These are phyloP conservation scores for Pollenia amentaria DNA, from an alignment of 2,888 invertebrate genomes.

Conservation along the genomic window DNA sequence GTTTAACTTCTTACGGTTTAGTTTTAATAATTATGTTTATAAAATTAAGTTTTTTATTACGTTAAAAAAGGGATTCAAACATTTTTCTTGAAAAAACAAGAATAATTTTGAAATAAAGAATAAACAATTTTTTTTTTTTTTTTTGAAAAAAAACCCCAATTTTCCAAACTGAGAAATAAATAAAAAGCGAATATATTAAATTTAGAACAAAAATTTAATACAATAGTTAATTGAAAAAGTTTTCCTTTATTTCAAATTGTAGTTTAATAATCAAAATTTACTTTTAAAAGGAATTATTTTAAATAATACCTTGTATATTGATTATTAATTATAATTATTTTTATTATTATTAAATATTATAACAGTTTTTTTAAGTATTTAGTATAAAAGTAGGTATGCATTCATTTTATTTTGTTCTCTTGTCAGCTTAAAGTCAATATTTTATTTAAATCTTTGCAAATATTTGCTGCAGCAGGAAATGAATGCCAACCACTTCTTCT, in stretches of 20 bases:
- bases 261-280: constrained; percentile 24
- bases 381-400: too few relatives aligned
- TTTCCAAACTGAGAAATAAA: background rate
- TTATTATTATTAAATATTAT: constrained; percentile 11
- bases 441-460: background rate
- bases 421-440: too few relatives aligned
- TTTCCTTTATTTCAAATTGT: background rate
- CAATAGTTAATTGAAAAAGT: background rate
- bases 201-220: too few relatives aligned
- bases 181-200: too few relatives aligned
- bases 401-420: too few relatives aligned
- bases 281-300: constrained; percentile 6
- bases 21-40: constrained; percentile 43
- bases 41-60: constrained; percentile 8
- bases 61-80: background rate
- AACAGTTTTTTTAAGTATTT: too few relatives aligned
- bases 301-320: constrained; percentile 18
- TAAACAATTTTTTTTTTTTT: background rate
- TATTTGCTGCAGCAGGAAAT: background rate
- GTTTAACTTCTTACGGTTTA: constrained; percentile 50
- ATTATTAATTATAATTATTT: constrained; percentile 27
- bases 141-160: background rate
- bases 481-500: background rate
- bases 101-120: background rate
- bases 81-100: background rate